Conservation (phyloP, 2,797 vertebrate genomes). For the Acridotheres tristis region DNA sequence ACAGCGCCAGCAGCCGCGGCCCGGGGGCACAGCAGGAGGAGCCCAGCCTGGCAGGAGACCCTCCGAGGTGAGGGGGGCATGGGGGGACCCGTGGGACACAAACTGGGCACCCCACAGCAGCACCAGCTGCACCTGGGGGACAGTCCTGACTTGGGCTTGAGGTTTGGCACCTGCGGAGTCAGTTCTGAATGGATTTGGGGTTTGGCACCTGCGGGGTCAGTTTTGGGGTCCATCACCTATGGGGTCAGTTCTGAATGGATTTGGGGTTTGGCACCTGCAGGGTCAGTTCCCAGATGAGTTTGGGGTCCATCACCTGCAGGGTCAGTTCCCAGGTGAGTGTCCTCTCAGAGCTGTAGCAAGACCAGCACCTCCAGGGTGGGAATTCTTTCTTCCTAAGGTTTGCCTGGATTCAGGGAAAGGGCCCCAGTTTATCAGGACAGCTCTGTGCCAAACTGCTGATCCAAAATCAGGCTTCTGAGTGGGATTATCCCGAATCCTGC, state of each 20-base stretch:
- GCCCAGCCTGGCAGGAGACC: constrained; percentile 34
- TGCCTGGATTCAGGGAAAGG: neutral
- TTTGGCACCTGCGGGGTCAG: neutral
- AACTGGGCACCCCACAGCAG: accelerated
- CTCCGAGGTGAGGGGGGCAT: neutral
- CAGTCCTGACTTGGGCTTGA: neutral
- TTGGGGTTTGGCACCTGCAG: accelerated
- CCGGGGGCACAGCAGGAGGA: neutral
- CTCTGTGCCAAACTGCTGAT: neutral
- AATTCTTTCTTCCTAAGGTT: neutral
- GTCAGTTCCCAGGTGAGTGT: neutral
- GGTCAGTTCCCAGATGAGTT: neutral
- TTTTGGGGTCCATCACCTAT: accelerated
- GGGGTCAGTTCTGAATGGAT: accelerated
- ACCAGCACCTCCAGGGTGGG: neutral
- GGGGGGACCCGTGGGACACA: neutral
- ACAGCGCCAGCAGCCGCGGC: neutral
- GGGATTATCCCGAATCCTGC: neutral
- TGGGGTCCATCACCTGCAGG: accelerated
- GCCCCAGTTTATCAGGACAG: accelerated
- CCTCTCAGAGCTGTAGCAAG: neutral
- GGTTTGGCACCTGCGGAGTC: accelerated
- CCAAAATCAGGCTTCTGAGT: neutral
- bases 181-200: neutral
- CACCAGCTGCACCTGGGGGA: accelerated